Conservation (phyloP, 2,113 vertebrate genomes). For the Nothocercus nigrocapillus region DNA sequence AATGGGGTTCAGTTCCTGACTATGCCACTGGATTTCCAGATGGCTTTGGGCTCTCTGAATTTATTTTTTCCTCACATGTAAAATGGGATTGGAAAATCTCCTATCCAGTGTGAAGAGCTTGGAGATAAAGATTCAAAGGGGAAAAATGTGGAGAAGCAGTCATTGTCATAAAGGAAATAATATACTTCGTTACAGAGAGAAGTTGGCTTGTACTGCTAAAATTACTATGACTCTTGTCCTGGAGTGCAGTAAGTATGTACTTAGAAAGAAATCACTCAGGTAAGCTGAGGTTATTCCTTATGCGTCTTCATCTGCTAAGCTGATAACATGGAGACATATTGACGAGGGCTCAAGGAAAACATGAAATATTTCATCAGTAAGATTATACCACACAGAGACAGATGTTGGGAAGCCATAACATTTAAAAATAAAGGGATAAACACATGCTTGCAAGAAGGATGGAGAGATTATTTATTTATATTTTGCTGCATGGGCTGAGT, state of each 20-base stretch:
- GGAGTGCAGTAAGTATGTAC: neutral
- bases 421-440: conserved; percentile 86
- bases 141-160: neutral
- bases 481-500: neutral
- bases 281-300: conserved; percentile 77
- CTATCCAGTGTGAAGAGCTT: neutral
- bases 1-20: neutral
- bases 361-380: conserved; percentile 87
- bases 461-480: conserved; percentile 67
- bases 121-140: neutral
- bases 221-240: neutral
- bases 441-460: conserved; percentile 78
- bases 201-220: neutral
- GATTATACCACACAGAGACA: conserved; percentile 86
- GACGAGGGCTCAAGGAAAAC: conserved; percentile 85
- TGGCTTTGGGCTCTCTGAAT: neutral
- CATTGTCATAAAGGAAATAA: rapidly evolving
- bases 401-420: conserved; percentile 86
- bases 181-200: neutral
- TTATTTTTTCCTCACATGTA: neutral
- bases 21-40: neutral
- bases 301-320: conserved; percentile 81
- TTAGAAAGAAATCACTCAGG: conserved; percentile 74
- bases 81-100: neutral
- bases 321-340: conserved; percentile 85